Conservation (phyloP, 2,888 invertebrate species). For the Drymonia ruficornis region DNA sequence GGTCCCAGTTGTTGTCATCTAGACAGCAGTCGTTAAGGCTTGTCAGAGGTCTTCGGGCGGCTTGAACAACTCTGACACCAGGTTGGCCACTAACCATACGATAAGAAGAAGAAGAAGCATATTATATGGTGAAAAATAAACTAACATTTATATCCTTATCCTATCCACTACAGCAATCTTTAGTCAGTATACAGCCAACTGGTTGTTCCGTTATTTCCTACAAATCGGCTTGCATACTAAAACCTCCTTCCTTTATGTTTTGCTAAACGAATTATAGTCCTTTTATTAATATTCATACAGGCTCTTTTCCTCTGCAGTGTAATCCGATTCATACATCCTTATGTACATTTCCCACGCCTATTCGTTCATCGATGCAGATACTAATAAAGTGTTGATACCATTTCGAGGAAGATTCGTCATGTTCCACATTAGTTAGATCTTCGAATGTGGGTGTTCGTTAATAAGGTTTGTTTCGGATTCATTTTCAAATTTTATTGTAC, state of each 20-base stretch:
- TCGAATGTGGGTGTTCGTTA: slow-evolving; percentile 8
- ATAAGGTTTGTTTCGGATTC: neutral
- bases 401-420: slow-evolving; percentile 31
- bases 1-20: no score
- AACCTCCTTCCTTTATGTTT: slow-evolving; percentile 38
- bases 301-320: slow-evolving; percentile 17
- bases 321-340: slow-evolving; percentile 21
- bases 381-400: slow-evolving; percentile 22
- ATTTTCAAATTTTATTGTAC: no score
- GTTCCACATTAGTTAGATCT: slow-evolving; percentile 11
- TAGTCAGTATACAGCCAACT: slow-evolving; percentile 56
- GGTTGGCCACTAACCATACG: no score
- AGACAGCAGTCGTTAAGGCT: no score
- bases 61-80: no score
- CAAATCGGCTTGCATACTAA: slow-evolving; percentile 71
- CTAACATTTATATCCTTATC: slow-evolving; percentile 16
- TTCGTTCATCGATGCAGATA: slow-evolving; percentile 27
- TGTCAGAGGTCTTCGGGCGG: no score
- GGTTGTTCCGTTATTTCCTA: slow-evolving; percentile 77
- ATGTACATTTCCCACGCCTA: slow-evolving; percentile 14
- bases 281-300: slow-evolving; percentile 21
- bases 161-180: slow-evolving; percentile 31
- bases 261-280: slow-evolving; percentile 36
- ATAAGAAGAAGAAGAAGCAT: no score
- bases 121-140: no score